phyloP scores from a whole-genome alignment of 2,888 invertebrate species.

The Biston betularia region DNA sequence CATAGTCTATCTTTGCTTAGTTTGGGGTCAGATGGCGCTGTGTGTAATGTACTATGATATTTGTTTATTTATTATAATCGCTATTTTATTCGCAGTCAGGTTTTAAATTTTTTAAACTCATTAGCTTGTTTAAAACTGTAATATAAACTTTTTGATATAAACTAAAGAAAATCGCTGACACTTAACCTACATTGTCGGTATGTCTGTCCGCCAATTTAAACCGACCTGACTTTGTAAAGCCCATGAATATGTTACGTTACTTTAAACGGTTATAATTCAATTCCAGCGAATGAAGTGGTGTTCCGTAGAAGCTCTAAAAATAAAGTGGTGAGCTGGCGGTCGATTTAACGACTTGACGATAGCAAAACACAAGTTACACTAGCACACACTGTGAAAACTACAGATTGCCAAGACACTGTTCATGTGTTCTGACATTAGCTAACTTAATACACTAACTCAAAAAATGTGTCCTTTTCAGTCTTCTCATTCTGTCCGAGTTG shows the following conservation, averaged over 20 bases:
- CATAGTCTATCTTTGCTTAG: no score
- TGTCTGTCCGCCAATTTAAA: neutral
- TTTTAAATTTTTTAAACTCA: no score
- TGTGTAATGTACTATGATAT: no score
- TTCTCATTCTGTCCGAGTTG: no score
- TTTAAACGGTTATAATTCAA: slow-evolving; percentile 19
- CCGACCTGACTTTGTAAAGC: slow-evolving; percentile 10
- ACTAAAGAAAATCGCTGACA: neutral
- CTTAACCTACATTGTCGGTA: neutral
- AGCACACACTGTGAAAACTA: neutral
- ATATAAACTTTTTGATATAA: neutral
- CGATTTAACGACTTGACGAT: slow-evolving; percentile 19
- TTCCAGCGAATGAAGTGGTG: slow-evolving; percentile 15
- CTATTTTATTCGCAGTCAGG: no score
- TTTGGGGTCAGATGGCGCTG: no score
- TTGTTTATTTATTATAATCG: no score
- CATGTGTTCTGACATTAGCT: no score
- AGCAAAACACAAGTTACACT: neutral
- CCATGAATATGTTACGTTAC: slow-evolving; percentile 18
- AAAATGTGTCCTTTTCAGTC: no score
- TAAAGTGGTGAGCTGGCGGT: slow-evolving; percentile 20
- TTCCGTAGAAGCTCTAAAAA: slow-evolving; percentile 25
- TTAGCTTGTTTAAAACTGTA: no score
- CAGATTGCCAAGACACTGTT: no score
- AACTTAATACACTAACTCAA: no score